Percentiles rank a stretch among this genome's conserved stretches.
These are phyloP conservation scores for Lagocephalus sceleratus DNA, from an alignment of 2,797 vertebrate genomes.

Conservation along the genomic window DNA sequence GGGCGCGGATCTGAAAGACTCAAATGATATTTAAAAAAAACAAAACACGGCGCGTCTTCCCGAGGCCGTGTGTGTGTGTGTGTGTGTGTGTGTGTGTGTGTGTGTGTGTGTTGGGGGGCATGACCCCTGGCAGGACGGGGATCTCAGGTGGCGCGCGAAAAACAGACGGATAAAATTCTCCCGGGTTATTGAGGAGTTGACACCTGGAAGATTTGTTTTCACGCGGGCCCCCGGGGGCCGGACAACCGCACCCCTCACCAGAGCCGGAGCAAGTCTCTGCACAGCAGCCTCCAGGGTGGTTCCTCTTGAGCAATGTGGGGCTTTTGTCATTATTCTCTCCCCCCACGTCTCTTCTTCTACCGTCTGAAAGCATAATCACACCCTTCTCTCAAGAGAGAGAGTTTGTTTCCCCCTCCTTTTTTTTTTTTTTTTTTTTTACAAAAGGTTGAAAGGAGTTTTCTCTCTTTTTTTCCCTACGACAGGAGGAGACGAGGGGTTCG, in stretches of 20 bases:
- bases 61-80: no score
- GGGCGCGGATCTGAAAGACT: neutral
- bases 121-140: neutral
- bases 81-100: no score
- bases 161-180: slow-evolving; percentile 66
- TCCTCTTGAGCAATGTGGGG: slow-evolving; percentile 64
- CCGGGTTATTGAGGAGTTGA: slow-evolving; percentile 60
- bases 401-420: slow-evolving; percentile 54
- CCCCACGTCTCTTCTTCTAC: slow-evolving; percentile 29
- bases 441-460: slow-evolving; percentile 61
- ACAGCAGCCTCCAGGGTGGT: slow-evolving; percentile 65
- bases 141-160: slow-evolving; percentile 66
- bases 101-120: no score
- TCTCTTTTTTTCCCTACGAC: slow-evolving; percentile 59
- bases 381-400: slow-evolving; percentile 69
- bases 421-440: no score
- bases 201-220: slow-evolving; percentile 77
- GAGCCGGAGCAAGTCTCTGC: slow-evolving; percentile 62
- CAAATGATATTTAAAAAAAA: neutral
- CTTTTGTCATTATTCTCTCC: slow-evolving; percentile 55
- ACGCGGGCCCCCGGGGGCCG: slow-evolving; percentile 67
- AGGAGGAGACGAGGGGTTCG: slow-evolving; percentile 10
- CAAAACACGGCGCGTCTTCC: neutral
- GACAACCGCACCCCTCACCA: slow-evolving; percentile 66
- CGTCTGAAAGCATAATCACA: slow-evolving; percentile 68